Evolutionary conservation across 2,113 vertebrate species (phyloP), one percentile per base, ranked within the genome.

Genomic region (Poeciliopsis turrubarensis): DNA sequence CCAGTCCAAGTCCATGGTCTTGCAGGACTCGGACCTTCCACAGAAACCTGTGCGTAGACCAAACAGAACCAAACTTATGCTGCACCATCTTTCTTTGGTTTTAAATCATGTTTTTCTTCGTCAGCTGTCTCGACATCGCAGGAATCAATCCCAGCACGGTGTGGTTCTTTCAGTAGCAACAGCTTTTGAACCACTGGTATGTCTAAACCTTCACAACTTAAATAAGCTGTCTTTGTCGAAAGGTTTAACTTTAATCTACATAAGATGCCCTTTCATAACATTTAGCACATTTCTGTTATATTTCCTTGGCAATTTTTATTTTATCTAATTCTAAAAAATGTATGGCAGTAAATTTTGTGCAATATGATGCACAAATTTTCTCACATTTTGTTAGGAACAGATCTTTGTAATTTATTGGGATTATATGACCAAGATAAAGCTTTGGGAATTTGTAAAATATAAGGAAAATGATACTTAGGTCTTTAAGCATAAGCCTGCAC

Each of bases 121-220:
- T 8, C 60, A 98, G 96, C 89, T 97, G 83, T 94, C 93, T 69
- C 93, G 95, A 5, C 97, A 98, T 71, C 95, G 96, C 89, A 96
- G 97, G 76, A 98, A 97, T 89, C 96, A 95, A 85, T 98, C 97
- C 60, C 96, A 98, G n/a, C 96, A 98, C 75, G 93, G 92, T 66
- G 65, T 95, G 68, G 85, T 90, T 32, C 91, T 93, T 14, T 79
- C 65, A 41, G 86, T 93, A 65, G 29, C 60, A 1, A 29, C 41
- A 0, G 79, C 83, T 8, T 75, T 86, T 65, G 94, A 95, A 65
- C 85, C 94, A 79, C 61, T 89, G 72, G 95, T 97, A 85, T 95
- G 92, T 41, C 26, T 2, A 8, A 69, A 30, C 39, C 29, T 11
- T 22, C 26, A 32, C 25, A 60, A 19, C 64, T 61, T 19, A 22